These are phyloP conservation scores for Drosophila burlai DNA, from an alignment of 1,140 invertebrate species.

Conservation along the genomic window DNA sequence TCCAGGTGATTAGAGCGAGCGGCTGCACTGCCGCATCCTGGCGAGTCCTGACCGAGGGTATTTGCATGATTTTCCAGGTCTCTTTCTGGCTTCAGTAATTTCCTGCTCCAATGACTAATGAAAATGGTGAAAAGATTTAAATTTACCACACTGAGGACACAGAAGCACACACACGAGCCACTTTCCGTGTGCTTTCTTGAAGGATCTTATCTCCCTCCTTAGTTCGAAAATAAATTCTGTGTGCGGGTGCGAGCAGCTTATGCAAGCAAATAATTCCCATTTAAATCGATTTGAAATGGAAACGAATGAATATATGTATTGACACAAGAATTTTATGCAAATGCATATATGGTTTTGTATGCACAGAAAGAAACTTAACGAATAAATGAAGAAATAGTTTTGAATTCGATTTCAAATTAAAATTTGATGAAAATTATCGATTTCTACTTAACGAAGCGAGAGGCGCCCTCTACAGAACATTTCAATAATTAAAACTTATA, in stretches of 20 bases:
- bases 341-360: constrained; percentile 8
- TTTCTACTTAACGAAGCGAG: not conserved
- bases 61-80: constrained; percentile 52
- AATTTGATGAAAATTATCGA: not conserved
- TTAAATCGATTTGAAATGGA: constrained; percentile 70
- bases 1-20: constrained; percentile 53
- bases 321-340: constrained; percentile 23
- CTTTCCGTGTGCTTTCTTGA: constrained; percentile 24
- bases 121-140: constrained; percentile 58
- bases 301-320: constrained; percentile 29
- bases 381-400: not conserved
- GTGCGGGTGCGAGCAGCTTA: constrained; percentile 17
- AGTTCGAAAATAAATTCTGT: constrained; percentile 8
- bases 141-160: constrained; percentile 50
- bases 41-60: constrained; percentile 17
- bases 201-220: constrained; percentile 26
- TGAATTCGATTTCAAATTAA: not conserved
- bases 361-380: not conserved
- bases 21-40: constrained; percentile 23
- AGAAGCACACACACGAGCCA: constrained; percentile 17
- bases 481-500: not conserved
- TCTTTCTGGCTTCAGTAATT: constrained; percentile 53
- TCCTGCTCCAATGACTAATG: constrained; percentile 71
- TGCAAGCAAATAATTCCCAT: constrained; percentile 67
- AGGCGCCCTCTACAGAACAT: not conserved